A percentile compares a stretch with the other conserved stretches of the same genome.
These are phyloP conservation scores for Caenorhabditis angaria DNA, from an alignment of 2,888 invertebrate species.

Conservation along the genomic window DNA sequence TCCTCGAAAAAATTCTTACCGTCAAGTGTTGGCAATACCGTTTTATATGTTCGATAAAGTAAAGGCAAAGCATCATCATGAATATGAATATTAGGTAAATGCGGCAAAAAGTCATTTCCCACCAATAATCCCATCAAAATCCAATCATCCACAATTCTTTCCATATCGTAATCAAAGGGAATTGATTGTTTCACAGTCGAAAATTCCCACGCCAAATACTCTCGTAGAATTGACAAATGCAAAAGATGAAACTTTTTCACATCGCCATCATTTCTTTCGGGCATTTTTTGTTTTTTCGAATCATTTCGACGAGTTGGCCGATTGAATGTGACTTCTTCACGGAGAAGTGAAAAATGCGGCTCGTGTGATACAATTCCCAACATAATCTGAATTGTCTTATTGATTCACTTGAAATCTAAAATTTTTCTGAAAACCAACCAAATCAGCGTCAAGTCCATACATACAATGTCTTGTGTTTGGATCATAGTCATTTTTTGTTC, in stretches of 20 bases:
- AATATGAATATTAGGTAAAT: conserved; percentile 93
- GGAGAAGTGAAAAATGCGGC: conserved; percentile 89
- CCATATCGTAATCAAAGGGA: conserved; percentile 83
- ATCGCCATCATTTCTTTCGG: conserved; percentile 39
- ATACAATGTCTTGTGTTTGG: conserved; percentile 92
- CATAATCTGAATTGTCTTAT: conserved; percentile 79
- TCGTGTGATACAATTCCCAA: conserved; percentile 94
- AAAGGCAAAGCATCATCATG: conserved; percentile 86
- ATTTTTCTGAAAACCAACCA: conserved; percentile 74
- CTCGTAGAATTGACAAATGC: conserved; percentile 88
- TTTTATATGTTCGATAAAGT: conserved; percentile 80
- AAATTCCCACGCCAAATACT: conserved; percentile 92
- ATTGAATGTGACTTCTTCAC: conserved; percentile 83
- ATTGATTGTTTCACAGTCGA: conserved; percentile 13
- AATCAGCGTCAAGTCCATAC: conserved; percentile 95
- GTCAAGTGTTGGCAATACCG: conserved; percentile 84
- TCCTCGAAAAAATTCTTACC: too few relatives aligned
- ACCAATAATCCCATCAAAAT: conserved; percentile 75
- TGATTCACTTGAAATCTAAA: not conserved
- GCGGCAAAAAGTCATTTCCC: conserved; percentile 97
- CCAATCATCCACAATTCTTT: conserved; percentile 96
- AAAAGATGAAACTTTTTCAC: conserved; percentile 91
- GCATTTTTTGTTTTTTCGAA: conserved; percentile 11
- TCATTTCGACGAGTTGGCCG: conserved; percentile 13
- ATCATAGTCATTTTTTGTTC: conserved; percentile 85